Conservation (phyloP, 2,797 vertebrate genomes). For the Sebastolobus altivelis region DNA sequence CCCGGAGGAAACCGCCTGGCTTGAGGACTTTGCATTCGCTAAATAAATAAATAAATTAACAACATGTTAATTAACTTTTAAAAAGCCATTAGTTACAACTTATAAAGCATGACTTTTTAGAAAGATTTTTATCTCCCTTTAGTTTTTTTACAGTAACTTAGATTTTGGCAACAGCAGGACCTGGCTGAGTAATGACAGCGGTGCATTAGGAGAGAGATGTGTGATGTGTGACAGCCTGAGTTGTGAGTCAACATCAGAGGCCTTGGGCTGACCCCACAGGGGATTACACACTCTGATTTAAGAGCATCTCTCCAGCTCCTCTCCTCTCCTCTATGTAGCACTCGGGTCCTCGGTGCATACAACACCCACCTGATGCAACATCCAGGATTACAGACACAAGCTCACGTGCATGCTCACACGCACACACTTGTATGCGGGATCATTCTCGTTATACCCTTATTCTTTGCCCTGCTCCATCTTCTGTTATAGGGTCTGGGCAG, state of each 20-base stretch:
- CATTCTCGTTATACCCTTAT: constrained; percentile 69
- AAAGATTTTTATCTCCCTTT: constrained; percentile 14
- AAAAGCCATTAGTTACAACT: constrained; percentile 4
- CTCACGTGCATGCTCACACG: constrained; percentile 23
- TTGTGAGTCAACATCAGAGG: constrained; percentile 81
- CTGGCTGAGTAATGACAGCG: constrained; percentile 72
- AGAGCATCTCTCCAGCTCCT: constrained; percentile 77
- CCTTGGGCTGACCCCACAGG: constrained; percentile 66
- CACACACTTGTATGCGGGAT: constrained; percentile 41
- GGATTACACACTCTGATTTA: constrained; percentile 84
- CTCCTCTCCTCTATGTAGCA: constrained; percentile 55
- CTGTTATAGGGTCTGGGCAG: constrained; percentile 69
- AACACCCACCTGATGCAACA: constrained; percentile 65
- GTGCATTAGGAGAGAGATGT: constrained; percentile 70
- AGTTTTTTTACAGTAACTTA: constrained; percentile 5
- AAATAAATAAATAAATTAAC: not conserved
- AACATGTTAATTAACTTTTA: constrained; percentile 4
- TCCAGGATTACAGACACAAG: constrained; percentile 49
- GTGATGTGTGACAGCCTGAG: constrained; percentile 58
- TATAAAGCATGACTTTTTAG: not conserved
- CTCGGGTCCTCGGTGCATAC: constrained; percentile 30
- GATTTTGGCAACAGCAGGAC: constrained; percentile 46
- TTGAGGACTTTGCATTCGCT: too few species aligned
- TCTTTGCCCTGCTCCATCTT: constrained; percentile 67
- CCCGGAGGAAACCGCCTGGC: too few species aligned